Conservation (phyloP, 2,888 invertebrate genomes). For the Drosophila diplacantha region DNA sequence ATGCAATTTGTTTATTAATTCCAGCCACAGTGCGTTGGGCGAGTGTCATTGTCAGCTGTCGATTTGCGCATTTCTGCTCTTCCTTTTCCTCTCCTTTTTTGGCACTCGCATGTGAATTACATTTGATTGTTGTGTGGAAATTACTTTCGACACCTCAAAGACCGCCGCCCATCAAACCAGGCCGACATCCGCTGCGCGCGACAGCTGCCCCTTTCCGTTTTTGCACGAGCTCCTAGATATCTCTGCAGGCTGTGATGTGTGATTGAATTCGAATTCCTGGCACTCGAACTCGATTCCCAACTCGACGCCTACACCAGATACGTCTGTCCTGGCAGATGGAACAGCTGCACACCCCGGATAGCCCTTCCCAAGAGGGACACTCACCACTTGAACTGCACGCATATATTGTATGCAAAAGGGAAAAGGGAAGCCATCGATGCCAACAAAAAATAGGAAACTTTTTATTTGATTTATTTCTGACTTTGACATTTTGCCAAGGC, state of each 20-base stretch:
- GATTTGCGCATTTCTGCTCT: constrained; percentile 35
- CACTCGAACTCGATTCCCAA: constrained; percentile 47
- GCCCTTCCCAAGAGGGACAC: constrained; percentile 3
- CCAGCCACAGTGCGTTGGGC: constrained; percentile 8
- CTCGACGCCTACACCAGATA: constrained; percentile 39
- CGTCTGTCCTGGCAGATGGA: constrained; percentile 16
- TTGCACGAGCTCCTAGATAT: constrained; percentile 9
- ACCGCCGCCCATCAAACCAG: constrained; percentile 38
- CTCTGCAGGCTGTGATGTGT: constrained; percentile 56
- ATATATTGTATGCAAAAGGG: constrained; percentile 13
- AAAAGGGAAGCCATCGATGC: constrained; percentile 6
- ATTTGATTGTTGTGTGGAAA: constrained; percentile 64
- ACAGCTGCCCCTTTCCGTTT: constrained; percentile 36
- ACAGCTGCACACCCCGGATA: constrained; percentile 5
- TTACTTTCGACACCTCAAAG: constrained; percentile 44
- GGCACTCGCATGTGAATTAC: constrained; percentile 50
- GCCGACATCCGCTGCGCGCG: constrained; percentile 51
- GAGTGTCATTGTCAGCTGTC: constrained; percentile 50
- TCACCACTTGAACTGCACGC: constrained; percentile 22
- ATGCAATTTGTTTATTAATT: constrained; percentile 14
- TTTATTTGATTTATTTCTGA: constrained; percentile 48
- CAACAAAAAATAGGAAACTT: constrained; percentile 34
- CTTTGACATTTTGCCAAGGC: constrained; percentile 47
- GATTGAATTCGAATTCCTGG: constrained; percentile 71
- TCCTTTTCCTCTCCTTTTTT: constrained; percentile 11